A percentile compares a stretch with the other conserved stretches of the same genome.
Conservation (phyloP, 2,113 vertebrate genomes). For the Nesogale talazaci region DNA sequence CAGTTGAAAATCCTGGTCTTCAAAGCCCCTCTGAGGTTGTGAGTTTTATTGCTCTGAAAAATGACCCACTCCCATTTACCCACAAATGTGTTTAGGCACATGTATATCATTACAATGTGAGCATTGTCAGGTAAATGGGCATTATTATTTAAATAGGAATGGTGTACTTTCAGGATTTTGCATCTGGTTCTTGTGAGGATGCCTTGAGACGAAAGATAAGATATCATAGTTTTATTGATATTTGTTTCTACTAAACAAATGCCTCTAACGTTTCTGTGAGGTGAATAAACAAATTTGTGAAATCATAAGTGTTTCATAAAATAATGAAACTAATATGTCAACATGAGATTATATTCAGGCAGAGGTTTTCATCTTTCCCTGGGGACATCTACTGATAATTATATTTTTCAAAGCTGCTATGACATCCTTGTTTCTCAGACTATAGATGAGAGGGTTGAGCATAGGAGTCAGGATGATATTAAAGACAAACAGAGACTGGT, state of each 20-base stretch:
- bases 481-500: constrained; percentile 52
- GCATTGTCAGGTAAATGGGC: not conserved
- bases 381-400: not conserved
- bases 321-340: not conserved
- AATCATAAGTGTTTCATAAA: not conserved
- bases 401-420: not conserved
- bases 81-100: not conserved
- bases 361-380: not conserved
- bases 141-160: not conserved
- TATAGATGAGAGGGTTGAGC: constrained; percentile 50
- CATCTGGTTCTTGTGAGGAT: not conserved
- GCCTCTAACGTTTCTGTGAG: not conserved
- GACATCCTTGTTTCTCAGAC: constrained; percentile 40
- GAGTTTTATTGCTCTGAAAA: not conserved
- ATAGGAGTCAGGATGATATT: constrained; percentile 42
- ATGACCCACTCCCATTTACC: not conserved
- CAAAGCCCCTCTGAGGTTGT: not conserved
- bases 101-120: not conserved
- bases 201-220: not conserved
- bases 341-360: not conserved
- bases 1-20: not conserved
- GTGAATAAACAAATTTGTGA: not conserved
- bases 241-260: not conserved
- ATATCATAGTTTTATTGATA: not conserved
- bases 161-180: no score